Base-by-base conservation (phyloP, 2,797 vertebrate species). In the Tinamus major region DNA sequence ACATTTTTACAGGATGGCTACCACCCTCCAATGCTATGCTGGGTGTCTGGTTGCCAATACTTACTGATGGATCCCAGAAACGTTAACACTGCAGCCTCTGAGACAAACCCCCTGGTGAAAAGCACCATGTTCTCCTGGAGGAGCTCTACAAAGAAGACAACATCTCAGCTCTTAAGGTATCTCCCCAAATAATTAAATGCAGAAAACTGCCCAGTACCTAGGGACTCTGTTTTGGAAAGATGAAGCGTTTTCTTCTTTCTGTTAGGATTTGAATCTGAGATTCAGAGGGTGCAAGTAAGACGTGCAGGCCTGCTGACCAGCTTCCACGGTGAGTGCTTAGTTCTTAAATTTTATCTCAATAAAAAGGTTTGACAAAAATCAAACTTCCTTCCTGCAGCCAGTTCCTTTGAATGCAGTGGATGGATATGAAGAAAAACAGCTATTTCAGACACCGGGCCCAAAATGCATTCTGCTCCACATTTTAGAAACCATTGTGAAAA, bases 361-460 rank as follows among this genome's bases (percentile, higher is more conserved):
- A 37, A 59, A 89, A 87, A 63, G 27, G 4, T 49, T 59, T 56
- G 39, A 41, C 72, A 63, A 91, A 95, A 88, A 67, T 46, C 78
- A 85, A 82, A 61, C 68, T 62, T 88, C 63, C 23, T 88, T 69
- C 33, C 68, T 46, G 33, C 42, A 89, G 81, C 27, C 61, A 93
- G 82, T 29, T 84, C 14, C 48, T 17, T 37, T 78, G 71, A 74
- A 85, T 77, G 85, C 75, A 86, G 75, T 71, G 56, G 81, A 77
- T 68, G 90, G 92, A 82, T 68, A 91, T 24, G 58, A 91, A 62
- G 70, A 79, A 89, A 91, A 79, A 2, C 10, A 88, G 75, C 68
- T 49, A 70, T 70, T 92, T 90, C 75, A 70, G 70, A 88, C 37
- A 33, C 56, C 37, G 56, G 48, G 71, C 88, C 48, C 63, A 81